phyloP scores from a whole-genome alignment of 1,140 invertebrate species.

The Lordiphosa mommai region DNA sequence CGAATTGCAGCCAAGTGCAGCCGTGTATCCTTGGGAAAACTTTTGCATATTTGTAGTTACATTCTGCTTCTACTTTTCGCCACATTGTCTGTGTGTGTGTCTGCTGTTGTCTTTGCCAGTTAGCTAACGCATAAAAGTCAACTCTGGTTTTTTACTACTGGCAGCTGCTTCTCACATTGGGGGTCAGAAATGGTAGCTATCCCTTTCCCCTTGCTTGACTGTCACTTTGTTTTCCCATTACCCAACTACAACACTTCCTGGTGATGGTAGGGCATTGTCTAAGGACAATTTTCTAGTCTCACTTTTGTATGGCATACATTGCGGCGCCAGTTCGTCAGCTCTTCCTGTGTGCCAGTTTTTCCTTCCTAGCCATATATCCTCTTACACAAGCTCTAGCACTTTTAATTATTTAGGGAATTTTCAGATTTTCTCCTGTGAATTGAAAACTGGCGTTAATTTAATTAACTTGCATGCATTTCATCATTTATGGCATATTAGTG shows the following conservation, averaged over 20 bases:
- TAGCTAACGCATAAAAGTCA: slow-evolving; percentile 8
- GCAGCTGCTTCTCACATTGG: slow-evolving; percentile 9
- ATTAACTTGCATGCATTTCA: no score
- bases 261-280: slow-evolving; percentile 19
- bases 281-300: no score
- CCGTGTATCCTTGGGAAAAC: slow-evolving; percentile 31
- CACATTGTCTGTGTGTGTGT: neutral
- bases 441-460: no score
- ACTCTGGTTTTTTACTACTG: slow-evolving; percentile 1
- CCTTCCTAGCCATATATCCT: no score
- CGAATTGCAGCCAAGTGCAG: slow-evolving; percentile 18
- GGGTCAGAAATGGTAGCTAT: slow-evolving; percentile 5
- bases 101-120: neutral
- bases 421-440: no score
- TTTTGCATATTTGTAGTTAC: slow-evolving; percentile 60
- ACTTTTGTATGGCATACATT: no score
- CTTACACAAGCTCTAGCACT: no score
- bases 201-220: slow-evolving; percentile 7
- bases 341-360: no score
- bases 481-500: no score
- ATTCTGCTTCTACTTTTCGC: slow-evolving; percentile 6
- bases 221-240: slow-evolving; percentile 50
- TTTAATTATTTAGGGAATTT: no score
- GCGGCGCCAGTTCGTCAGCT: no score
- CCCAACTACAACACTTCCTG: slow-evolving; percentile 47